Percentiles rank a stretch among this genome's conserved stretches.
phyloP scores from a whole-genome alignment of 2,113 vertebrate species.

The Amphiprion percula region DNA sequence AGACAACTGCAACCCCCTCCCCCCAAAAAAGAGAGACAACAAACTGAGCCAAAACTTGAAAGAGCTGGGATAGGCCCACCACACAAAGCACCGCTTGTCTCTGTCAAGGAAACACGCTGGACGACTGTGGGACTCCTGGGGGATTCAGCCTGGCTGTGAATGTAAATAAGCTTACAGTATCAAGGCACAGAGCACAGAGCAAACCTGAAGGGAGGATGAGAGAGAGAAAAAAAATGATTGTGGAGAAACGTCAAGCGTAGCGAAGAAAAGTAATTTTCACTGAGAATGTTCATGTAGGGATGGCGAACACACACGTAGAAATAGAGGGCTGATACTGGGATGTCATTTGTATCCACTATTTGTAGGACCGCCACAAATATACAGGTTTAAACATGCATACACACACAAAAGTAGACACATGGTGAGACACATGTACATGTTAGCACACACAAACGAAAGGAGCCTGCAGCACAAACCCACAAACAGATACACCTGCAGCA shows the following conservation, averaged over 20 bases:
- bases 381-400: conserved; percentile 30
- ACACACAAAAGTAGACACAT: not conserved
- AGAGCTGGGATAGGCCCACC: conserved; percentile 26
- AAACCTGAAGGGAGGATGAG: conserved; percentile 54
- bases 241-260: conserved; percentile 46
- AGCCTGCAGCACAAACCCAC: not conserved
- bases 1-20: not conserved
- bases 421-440: not conserved
- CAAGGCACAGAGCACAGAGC: conserved; percentile 36
- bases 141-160: conserved; percentile 60
- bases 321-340: conserved; percentile 24
- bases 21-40: conserved; percentile 18
- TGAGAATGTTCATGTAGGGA: conserved; percentile 58
- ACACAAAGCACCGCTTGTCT: conserved; percentile 62
- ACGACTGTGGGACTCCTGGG: conserved; percentile 49
- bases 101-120: conserved; percentile 58
- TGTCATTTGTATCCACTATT: conserved; percentile 63
- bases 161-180: conserved; percentile 78
- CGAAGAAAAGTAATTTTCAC: conserved; percentile 81
- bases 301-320: not conserved
- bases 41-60: conserved; percentile 49
- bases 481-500: conserved; percentile 31
- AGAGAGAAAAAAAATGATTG: conserved; percentile 26
- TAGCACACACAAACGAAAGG: not conserved
- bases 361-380: conserved; percentile 46